Conservation (phyloP, 2,888 invertebrate species). For the Candidula unifasciata region DNA sequence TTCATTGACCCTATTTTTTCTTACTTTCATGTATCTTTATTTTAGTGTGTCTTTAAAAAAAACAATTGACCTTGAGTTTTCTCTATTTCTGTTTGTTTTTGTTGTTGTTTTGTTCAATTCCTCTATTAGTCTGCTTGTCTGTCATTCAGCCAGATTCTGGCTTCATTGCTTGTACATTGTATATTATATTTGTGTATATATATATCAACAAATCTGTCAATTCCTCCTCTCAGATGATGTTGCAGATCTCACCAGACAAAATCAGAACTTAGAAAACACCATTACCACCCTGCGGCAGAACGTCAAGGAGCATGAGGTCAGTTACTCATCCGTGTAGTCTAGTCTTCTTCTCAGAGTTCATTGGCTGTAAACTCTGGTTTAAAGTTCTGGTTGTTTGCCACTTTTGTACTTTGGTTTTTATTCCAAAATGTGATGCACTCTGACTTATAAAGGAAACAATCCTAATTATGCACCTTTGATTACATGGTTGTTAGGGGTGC, state of each 20-base stretch:
- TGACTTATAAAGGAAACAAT: too few relatives aligned
- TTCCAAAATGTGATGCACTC: too few relatives aligned
- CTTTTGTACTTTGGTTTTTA: too few relatives aligned
- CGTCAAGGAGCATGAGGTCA: conserved; percentile 64
- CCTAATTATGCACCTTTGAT: too few relatives aligned
- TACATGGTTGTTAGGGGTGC: too few relatives aligned
- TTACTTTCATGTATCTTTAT: too few relatives aligned
- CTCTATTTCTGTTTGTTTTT: not conserved
- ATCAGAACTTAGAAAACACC: conserved; percentile 61
- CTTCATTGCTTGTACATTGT: not conserved
- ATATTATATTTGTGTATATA: not conserved
- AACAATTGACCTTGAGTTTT: too few relatives aligned
- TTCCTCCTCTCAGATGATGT: conserved; percentile 46
- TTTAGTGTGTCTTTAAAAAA: too few relatives aligned
- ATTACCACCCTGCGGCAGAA: conserved; percentile 58
- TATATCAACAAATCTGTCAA: not conserved
- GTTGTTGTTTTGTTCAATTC: not conserved
- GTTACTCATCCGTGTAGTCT: conserved; percentile 9
- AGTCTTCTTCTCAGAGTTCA: too few relatives aligned
- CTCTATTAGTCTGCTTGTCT: not conserved
- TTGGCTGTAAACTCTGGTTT: too few relatives aligned
- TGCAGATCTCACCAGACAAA: conserved; percentile 65
- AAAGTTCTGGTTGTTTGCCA: too few relatives aligned
- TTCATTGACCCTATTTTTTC: too few relatives aligned
- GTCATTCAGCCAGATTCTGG: not conserved